Evolutionary conservation across 2,888 invertebrate genomes (phyloP).

Genomic region (Automeris io): DNA sequence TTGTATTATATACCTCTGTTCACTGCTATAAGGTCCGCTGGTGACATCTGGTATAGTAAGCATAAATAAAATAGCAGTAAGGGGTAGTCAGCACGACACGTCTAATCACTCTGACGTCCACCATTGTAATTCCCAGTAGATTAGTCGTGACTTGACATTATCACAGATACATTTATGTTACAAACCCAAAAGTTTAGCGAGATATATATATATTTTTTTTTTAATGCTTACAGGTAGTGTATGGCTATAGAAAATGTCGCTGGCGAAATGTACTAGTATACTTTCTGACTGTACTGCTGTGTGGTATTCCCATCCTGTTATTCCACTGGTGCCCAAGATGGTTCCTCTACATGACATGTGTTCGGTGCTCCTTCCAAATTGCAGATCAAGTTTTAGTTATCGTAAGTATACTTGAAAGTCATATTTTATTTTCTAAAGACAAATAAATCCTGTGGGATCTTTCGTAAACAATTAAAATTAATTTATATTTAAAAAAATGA

Average conservation of each 20-base stretch:
- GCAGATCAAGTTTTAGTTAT: slow-evolving; percentile 88
- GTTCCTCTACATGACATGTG: slow-evolving; percentile 85
- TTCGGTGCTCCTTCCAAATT: slow-evolving; percentile 81
- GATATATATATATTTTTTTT: not conserved
- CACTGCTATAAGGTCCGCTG: too few relatives aligned
- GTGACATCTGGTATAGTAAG: too few relatives aligned
- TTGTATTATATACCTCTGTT: too few relatives aligned
- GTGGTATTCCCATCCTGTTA: slow-evolving; percentile 86
- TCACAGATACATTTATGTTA: not conserved
- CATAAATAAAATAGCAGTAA: too few relatives aligned
- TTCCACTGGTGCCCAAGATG: slow-evolving; percentile 94
- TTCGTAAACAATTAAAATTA: not conserved
- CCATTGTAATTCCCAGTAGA: too few relatives aligned
- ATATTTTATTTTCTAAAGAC: too few relatives aligned
- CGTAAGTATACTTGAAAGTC: slow-evolving; percentile 72
- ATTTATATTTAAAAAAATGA: not conserved
- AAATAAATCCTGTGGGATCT: too few relatives aligned
- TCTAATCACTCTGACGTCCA: too few relatives aligned
- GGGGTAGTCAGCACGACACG: too few relatives aligned
- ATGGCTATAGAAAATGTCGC: slow-evolving; percentile 79
- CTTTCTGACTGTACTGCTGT: slow-evolving; percentile 80
- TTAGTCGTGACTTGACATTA: too few relatives aligned
- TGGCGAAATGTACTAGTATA: slow-evolving; percentile 78
- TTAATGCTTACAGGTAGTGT: slow-evolving; percentile 75
- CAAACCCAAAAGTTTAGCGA: not conserved